Percentiles rank a stretch among this genome's conserved stretches.
phyloP scores from a whole-genome alignment of 2,888 invertebrate species.

The Tachina lurida region DNA sequence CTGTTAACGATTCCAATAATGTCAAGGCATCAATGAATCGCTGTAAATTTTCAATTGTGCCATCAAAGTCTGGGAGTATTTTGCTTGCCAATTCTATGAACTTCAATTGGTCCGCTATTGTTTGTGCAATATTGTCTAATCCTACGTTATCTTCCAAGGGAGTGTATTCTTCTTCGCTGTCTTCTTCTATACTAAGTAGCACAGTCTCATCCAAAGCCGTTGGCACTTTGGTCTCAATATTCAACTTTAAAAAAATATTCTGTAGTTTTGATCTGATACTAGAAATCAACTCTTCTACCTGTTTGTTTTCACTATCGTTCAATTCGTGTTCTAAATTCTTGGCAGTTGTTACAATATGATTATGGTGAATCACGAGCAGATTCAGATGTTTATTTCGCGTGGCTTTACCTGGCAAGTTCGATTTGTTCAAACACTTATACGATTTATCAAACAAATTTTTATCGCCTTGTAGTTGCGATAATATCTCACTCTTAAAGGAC shows the following conservation, averaged over 20 bases:
- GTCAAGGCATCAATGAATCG: conserved; percentile 9
- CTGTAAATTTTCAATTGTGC: conserved; percentile 9
- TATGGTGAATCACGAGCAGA: background rate
- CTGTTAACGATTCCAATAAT: background rate
- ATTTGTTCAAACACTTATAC: background rate
- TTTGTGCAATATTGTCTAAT: background rate
- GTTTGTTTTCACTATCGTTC: background rate
- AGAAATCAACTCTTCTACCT: conserved; percentile 7
- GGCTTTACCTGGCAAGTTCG: background rate
- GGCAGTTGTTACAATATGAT: too few relatives aligned
- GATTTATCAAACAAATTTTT: background rate
- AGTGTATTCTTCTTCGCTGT: background rate
- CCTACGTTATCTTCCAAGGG: background rate
- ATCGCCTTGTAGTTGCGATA: background rate
- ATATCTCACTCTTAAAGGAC: background rate
- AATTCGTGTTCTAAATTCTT: background rate
- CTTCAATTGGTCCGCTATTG: background rate
- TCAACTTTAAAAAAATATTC: too few relatives aligned
- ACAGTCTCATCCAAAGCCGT: background rate
- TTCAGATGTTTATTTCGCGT: conserved; percentile 7
- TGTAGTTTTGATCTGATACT: background rate
- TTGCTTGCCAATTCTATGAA: background rate
- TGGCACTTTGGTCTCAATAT: background rate
- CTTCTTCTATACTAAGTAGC: background rate
- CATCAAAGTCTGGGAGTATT: conserved; percentile 14